These are phyloP conservation scores for Tadarida brasiliensis DNA, from an alignment of 2,797 vertebrate genomes.

Conservation along the genomic window DNA sequence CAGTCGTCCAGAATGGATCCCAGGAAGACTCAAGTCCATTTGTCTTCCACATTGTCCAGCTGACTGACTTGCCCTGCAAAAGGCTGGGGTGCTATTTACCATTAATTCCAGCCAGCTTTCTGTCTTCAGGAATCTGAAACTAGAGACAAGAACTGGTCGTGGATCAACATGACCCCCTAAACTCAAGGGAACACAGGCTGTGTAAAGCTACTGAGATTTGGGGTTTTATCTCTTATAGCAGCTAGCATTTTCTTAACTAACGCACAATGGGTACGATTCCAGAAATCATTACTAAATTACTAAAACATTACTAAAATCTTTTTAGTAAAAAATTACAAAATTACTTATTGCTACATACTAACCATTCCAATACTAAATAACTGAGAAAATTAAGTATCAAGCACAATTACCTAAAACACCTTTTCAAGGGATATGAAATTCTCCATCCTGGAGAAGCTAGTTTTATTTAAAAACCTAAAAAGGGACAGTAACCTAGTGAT, in stretches of 20 bases:
- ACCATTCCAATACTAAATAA: not conserved
- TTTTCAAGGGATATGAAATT: not conserved
- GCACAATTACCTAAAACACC: constrained; percentile 9
- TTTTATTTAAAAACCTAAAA: constrained; percentile 39
- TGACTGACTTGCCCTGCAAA: not conserved
- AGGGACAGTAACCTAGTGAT: not conserved
- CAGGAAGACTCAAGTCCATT: not conserved
- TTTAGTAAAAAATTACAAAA: not conserved
- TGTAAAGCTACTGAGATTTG: not conserved
- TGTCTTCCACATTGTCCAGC: not conserved
- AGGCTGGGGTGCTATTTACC: not conserved
- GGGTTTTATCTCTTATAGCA: not conserved
- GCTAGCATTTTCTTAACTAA: not conserved
- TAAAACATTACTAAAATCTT: not conserved
- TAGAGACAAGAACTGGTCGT: not conserved
- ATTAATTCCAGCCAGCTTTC: not conserved
- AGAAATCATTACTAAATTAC: not conserved
- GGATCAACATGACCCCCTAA: not conserved
- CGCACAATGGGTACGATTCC: not conserved
- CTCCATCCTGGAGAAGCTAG: not conserved
- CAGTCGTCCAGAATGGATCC: not conserved
- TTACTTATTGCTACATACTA: not conserved
- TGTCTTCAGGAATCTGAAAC: not conserved
- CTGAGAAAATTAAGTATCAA: constrained; percentile 31
- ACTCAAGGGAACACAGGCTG: not conserved